A percentile compares a stretch with the other conserved stretches of the same genome.
phyloP scores from a whole-genome alignment of 2,888 invertebrate species.

The Agrochola macilenta region DNA sequence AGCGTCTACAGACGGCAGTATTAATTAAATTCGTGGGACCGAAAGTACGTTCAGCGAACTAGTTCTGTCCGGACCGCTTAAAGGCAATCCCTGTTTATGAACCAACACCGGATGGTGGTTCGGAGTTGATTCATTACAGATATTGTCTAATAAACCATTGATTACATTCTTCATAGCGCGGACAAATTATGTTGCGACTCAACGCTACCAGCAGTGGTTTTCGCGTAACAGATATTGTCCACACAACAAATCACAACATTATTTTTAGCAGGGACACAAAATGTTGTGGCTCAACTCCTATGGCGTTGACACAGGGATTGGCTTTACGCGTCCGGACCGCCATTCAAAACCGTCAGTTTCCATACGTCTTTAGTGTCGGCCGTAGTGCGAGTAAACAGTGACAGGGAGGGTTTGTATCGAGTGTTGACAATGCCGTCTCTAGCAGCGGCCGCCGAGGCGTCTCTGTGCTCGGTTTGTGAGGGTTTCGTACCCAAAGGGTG shows the following conservation, averaged over 20 bases:
- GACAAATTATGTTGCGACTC: background rate
- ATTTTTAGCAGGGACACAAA: background rate
- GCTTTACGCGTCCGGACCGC: background rate
- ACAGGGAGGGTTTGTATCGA: background rate
- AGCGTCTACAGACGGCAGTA: background rate
- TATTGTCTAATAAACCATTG: background rate
- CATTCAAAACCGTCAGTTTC: constrained; percentile 1
- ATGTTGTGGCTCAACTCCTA: background rate
- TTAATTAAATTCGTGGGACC: background rate
- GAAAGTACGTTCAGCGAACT: background rate
- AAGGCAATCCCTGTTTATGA: background rate
- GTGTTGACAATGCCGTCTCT: background rate
- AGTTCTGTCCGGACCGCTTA: background rate
- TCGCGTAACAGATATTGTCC: background rate
- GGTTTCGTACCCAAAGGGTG: too few species aligned
- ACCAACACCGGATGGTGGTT: background rate
- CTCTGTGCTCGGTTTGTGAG: background rate
- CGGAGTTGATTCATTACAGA: background rate
- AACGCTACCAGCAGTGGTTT: background rate
- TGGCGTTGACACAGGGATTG: background rate
- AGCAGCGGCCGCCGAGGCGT: background rate
- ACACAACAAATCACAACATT: background rate
- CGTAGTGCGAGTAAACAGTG: background rate
- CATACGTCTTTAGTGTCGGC: background rate
- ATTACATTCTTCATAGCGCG: background rate